phyloP scores from a whole-genome alignment of 2,888 invertebrate genomes.

The Petrolisthes cinctipes region DNA sequence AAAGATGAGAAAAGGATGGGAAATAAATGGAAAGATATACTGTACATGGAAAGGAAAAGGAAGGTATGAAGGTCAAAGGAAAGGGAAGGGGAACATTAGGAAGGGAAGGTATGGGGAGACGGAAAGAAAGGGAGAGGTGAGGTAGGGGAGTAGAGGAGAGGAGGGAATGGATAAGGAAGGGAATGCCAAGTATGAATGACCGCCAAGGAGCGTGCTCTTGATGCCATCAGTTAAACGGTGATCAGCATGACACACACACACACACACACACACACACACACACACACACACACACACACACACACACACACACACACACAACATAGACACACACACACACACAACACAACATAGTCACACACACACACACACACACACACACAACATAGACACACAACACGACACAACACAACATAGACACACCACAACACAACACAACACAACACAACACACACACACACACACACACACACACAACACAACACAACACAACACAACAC shows the following conservation, averaged over 20 bases:
- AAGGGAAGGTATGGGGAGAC: not conserved
- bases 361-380: not conserved
- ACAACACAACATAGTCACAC: not conserved
- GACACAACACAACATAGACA: not conserved
- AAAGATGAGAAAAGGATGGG: not conserved
- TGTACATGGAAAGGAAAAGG: not conserved
- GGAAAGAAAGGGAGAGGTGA: not conserved
- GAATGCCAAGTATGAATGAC: not conserved
- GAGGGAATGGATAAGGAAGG: not conserved
- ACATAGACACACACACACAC: slow-evolving; percentile 7
- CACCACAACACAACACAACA: too few relatives aligned
- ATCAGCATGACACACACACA: not conserved
- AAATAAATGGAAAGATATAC: not conserved
- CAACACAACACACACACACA: slow-evolving; percentile 2
- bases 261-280: not conserved
- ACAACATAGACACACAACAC: not conserved
- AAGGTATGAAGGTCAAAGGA: not conserved
- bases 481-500: too few relatives aligned
- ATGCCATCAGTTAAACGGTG: not conserved
- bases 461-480: not conserved
- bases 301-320: slow-evolving; percentile 1
- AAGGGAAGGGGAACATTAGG: not conserved
- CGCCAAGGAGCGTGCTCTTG: not conserved
- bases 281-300: slow-evolving; percentile 13
- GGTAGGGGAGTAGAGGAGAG: not conserved